Evolutionary conservation across 2,113 vertebrate genomes (phyloP), one percentile per base, ranked within the genome.

Genomic region (Peromyscus maniculatus): DNA sequence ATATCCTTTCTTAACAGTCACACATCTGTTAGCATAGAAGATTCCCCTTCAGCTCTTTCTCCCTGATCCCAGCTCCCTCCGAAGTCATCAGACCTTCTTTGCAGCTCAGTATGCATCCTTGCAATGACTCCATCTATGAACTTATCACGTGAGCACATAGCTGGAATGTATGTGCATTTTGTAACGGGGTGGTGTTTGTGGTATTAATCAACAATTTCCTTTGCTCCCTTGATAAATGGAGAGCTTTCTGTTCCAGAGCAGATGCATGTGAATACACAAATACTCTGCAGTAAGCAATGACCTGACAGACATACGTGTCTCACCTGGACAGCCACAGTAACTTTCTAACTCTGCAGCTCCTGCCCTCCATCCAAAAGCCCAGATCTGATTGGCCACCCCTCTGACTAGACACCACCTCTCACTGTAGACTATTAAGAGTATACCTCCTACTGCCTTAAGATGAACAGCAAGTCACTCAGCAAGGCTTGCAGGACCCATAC

Each of bases 161-260:
- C 26, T 39, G 49, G 62, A 21, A 21, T 46, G 16, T 21, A 3
- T 22, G 7, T 69, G 69, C 5, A 55, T 72, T 83, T 77, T 69
- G 83, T 64, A 77, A n/a, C 2, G 21, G 21, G 26, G 33, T 46
- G 22, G 66, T 46, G 39, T 74, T 75, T 80, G 43, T 72, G 62
- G 22, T 82, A n/a, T 52, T 90, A n/a, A 64, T 64, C n/a, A 74
- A 75, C 55, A 72, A 84, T 19, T 88, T 75, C 91, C 92, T 74
- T 92, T 80, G 62, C 62, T 52, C 66, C 46, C 49, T n/a, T 49
- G 33, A 94, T 24, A 59, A 74, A 31, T 62, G 52, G 55, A 82
- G 31, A n/a, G 33, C 19, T 82, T 59, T 82, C 55, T 10, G 21
- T 24, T 79, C 62, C 24, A 31, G 19, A 36, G 33, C 4, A 71